Percentiles rank a stretch among this genome's conserved stretches.
Evolutionary conservation across 2,113 vertebrate genomes (phyloP).

Genomic region (Gallinago undulata): DNA sequence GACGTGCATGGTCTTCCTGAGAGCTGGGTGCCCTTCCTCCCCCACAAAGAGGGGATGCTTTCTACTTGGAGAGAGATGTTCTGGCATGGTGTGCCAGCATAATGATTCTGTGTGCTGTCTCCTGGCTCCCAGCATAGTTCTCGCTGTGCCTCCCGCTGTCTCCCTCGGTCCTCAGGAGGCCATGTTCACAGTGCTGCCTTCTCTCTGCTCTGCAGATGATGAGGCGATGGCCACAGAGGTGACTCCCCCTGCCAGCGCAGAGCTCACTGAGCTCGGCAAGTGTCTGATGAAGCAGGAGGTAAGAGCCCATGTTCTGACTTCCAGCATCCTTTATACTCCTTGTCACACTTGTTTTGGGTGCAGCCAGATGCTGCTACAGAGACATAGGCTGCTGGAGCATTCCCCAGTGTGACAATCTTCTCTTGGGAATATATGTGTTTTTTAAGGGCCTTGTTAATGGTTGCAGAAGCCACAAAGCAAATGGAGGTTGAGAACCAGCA

Average conservation of each 20-base stretch:
- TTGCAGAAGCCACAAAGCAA: neutral
- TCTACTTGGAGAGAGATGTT: neutral
- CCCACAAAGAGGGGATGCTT: neutral
- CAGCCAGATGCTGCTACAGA: neutral
- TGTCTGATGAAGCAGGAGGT: slow-evolving; percentile 92
- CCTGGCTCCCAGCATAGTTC: neutral
- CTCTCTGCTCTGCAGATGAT: slow-evolving; percentile 79
- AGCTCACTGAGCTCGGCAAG: slow-evolving; percentile 92
- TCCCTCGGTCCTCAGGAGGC: neutral
- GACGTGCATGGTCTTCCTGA: accelerated
- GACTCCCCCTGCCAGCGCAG: slow-evolving; percentile 71
- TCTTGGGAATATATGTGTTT: accelerated
- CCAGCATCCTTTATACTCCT: neutral
- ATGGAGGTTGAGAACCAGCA: neutral
- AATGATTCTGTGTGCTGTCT: neutral
- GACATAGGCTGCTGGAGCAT: neutral
- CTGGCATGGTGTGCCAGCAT: neutral
- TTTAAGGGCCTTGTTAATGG: neutral
- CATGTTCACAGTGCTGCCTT: neutral
- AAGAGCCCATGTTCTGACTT: neutral
- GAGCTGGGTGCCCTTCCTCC: neutral
- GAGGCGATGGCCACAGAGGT: slow-evolving; percentile 90
- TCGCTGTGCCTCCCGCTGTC: neutral
- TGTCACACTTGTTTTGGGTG: neutral
- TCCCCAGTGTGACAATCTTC: neutral